Evolutionary conservation across 2,888 invertebrate species (phyloP), one percentile per base, ranked within the genome.

Genomic region (Ligdia adustata): DNA sequence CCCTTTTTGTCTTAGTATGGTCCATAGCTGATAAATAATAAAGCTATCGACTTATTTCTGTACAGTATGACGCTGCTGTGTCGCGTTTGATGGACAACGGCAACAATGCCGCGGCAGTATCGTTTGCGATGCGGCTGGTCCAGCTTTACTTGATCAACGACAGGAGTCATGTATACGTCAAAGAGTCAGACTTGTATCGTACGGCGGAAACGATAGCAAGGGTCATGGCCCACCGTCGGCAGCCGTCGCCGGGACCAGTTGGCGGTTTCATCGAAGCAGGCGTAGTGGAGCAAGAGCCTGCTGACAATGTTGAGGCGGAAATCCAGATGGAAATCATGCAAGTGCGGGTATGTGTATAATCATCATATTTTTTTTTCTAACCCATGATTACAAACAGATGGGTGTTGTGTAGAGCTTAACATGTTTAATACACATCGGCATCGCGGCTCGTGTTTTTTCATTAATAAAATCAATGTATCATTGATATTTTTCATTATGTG

Each of bases 321-420:
- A 97, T 98, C 71, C 97, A 98, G 79, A 95, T 97, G 40, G 98
- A 98, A 50, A 96, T 98, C 74, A 92, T 95, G 60, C 96, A 96
- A 91, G 95, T 94, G 35, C 89, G 94, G 78, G 95, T 95, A 79
- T 6, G 22, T 4, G n/a, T 2, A n/a, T 3, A n/a, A n/a, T n/a
- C n/a, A n/a, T n/a, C n/a, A n/a, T n/a, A n/a, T n/a, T n/a, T n/a
- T n/a, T n/a, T n/a, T n/a, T n/a, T n/a, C n/a, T n/a, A n/a, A n/a
- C n/a, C n/a, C n/a, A n/a, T n/a, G n/a, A n/a, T n/a, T n/a, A n/a
- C n/a, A n/a, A n/a, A n/a, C n/a, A n/a, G n/a, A n/a, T n/a, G n/a
- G n/a, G n/a, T n/a, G n/a, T n/a, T n/a, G n/a, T n/a, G n/a, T n/a
- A n/a, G n/a, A n/a, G n/a, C n/a, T n/a, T n/a, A n/a, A n/a, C n/a